Evolutionary conservation across 2,113 vertebrate species (phyloP), one percentile per base, ranked within the genome.

Genomic region (Podocnemis expansa): DNA sequence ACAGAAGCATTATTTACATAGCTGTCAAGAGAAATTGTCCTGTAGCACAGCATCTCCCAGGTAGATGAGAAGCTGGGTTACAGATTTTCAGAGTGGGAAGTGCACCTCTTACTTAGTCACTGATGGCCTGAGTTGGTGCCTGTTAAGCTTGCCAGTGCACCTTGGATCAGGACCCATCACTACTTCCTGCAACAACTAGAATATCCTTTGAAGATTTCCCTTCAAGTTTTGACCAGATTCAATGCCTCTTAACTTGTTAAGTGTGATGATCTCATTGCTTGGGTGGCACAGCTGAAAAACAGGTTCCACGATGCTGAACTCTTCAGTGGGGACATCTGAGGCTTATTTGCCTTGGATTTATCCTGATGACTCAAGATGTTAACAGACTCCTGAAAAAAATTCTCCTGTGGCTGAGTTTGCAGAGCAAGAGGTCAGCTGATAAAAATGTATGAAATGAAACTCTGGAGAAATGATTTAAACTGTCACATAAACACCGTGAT

Each of bases 281-380:
- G 41, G 41, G 78, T 54, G 43, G n/a, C 1, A 17, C 12, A 8
- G 78, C 80, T 70, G 54, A 47, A 58, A 85, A 89, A 70, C 43
- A 54, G 12, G 67, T 31, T 38, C 76, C 75, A 52, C 47, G 76
- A 45, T 82, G 56, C 38, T 0, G 2, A 81, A 29, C 58, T n/a
- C 58, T 22, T 85, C 2, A 0, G 47, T 38, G 89, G 91, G 70
- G 93, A 49, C 81, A 70, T 75, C 54, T 38, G 80, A 78, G 49
- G 4, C 78, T 81, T 70, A 14, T 88, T 93, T 94, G 70, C 58
- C 82, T 87, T 91, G 78, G 84, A 94, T 96, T 96, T 89, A 93
- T 88, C 58, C 79, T 14, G 87, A 76, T 3, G 0, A 82, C 89
- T 85, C 89, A 80, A 78, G 58, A 58, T 84, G 88, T 51, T 84